Evolutionary conservation across 2,888 invertebrate species (phyloP).

Genomic region (Cantharis rustica): DNA sequence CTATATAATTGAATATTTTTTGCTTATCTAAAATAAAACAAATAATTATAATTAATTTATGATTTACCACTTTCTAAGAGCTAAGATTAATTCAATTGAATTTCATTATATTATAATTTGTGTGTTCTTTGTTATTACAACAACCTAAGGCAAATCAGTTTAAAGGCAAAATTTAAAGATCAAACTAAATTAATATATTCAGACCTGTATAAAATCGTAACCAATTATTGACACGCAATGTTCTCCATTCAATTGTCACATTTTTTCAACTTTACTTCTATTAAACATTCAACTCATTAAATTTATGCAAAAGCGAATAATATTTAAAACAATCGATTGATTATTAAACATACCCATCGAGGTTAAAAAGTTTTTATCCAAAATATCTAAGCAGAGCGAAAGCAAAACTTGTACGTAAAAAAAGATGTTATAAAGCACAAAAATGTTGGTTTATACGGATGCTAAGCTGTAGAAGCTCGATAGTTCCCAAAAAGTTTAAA

Average conservation of each 20-base stretch:
- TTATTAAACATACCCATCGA: background rate
- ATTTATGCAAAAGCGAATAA: background rate
- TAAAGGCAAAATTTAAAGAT: background rate
- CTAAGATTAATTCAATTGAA: slow-evolving; percentile 14
- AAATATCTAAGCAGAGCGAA: too few relatives aligned
- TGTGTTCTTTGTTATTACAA: background rate
- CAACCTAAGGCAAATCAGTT: slow-evolving; percentile 5
- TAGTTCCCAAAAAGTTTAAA: too few relatives aligned
- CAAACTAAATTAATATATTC: background rate
- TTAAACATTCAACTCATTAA: background rate
- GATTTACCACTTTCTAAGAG: slow-evolving; percentile 16
- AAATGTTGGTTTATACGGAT: too few relatives aligned
- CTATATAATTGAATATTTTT: slow-evolving; percentile 20
- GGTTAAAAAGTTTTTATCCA: background rate
- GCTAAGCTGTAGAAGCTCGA: too few relatives aligned
- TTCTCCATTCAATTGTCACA: background rate
- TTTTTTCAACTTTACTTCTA: background rate
- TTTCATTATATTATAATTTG: slow-evolving; percentile 2
- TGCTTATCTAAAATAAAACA: background rate
- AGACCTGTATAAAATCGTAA: background rate
- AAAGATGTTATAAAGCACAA: too few relatives aligned
- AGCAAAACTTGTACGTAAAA: too few relatives aligned
- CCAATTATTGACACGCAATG: background rate
- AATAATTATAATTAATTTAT: slow-evolving; percentile 15
- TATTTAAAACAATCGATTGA: background rate